Evolutionary conservation across 2,113 vertebrate species (phyloP).

Genomic region (Oophaga pumilio): DNA sequence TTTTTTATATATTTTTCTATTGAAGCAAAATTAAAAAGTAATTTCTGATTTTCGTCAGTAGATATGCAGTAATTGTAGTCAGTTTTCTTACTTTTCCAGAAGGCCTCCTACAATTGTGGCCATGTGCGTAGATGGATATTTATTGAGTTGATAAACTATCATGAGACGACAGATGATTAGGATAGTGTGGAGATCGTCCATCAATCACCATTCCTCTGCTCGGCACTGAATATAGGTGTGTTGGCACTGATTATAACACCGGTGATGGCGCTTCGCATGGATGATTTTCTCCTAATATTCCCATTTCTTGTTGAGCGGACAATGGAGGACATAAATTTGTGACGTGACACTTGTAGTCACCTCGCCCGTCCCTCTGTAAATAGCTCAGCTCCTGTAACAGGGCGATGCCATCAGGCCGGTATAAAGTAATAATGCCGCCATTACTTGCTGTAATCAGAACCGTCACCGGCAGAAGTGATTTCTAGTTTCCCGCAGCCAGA

Average conservation of each 20-base stretch:
- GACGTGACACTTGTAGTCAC: neutral
- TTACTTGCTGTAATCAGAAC: slow-evolving; percentile 4
- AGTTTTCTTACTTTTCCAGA: too few species aligned
- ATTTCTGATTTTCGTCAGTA: too few species aligned
- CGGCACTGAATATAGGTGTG: neutral
- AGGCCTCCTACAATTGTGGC: too few species aligned
- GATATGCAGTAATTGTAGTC: too few species aligned
- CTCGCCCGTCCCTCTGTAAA: neutral
- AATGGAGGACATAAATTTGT: neutral
- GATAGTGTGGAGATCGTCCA: too few species aligned
- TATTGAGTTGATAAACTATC: too few species aligned
- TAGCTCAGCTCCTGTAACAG: neutral
- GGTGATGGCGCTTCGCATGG: neutral
- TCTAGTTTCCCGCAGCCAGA: neutral
- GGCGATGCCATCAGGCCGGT: neutral
- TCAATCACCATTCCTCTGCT: too few species aligned
- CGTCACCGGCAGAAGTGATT: neutral
- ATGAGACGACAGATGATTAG: too few species aligned
- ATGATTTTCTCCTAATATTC: neutral
- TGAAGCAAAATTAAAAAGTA: too few species aligned
- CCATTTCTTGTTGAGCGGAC: neutral
- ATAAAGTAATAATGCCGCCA: neutral
- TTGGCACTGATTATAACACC: neutral
- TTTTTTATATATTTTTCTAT: too few species aligned
- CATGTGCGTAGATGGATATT: too few species aligned